Evolutionary conservation across 2,797 vertebrate species (phyloP).

Genomic region (Alca torda): DNA sequence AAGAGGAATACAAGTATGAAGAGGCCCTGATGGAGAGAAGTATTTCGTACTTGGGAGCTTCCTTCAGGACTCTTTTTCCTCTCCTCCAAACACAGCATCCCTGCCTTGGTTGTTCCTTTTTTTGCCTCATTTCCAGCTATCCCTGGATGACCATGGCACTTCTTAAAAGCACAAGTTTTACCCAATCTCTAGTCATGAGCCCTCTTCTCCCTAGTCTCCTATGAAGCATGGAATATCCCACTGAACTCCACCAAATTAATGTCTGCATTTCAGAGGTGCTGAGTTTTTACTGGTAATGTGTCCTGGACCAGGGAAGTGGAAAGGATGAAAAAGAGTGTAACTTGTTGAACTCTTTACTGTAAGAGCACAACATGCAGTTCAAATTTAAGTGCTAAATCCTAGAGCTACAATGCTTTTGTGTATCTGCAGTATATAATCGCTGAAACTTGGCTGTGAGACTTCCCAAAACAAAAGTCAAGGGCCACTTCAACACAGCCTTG

Average conservation of each 20-base stretch:
- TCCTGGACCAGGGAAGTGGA: not conserved
- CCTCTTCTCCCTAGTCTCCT: not conserved
- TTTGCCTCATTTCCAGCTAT: not conserved
- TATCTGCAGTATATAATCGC: not conserved
- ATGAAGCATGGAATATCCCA: not conserved
- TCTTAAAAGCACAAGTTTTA: not conserved
- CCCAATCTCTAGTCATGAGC: not conserved
- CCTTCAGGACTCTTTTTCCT: not conserved
- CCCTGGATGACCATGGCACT: not conserved
- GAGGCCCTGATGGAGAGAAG: not conserved
- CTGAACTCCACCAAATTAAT: not conserved
- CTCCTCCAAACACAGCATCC: not conserved
- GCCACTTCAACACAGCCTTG: not conserved
- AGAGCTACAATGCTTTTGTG: not conserved
- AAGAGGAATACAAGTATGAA: not conserved
- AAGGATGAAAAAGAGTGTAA: not conserved
- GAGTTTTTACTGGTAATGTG: not conserved
- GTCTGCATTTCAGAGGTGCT: not conserved
- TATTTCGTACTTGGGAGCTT: not conserved
- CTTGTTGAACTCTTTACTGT: not conserved
- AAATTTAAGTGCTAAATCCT: not conserved
- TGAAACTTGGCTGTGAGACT: not conserved
- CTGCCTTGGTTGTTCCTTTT: not conserved
- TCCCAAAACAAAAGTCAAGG: not conserved
- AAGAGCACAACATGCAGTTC: not conserved